Evolutionary conservation across 2,888 invertebrate genomes (phyloP), one percentile per base, ranked within the genome.

Genomic region (Rhingia rostrata): DNA sequence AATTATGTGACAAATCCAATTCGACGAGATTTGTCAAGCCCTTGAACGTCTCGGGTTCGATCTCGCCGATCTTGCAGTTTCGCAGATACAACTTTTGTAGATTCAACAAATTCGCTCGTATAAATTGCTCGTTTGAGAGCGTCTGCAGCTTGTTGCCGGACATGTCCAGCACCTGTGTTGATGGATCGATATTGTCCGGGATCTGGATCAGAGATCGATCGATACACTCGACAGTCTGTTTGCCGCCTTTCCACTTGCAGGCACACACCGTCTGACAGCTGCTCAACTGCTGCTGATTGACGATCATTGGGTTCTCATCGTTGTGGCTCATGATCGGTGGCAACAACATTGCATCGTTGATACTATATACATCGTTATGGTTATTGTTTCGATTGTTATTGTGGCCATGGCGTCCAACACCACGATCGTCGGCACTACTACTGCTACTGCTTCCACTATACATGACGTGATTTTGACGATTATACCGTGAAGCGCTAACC

Each of bases 171-270:
- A 98, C 97, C 93, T 98, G 98, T 41, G 97, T 97, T 88, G 95
- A 96, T 49, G 96, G 94, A 91, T 97, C 97, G 87, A 97, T 95
- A 89, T 95, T 95, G 88, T 96, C 95, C 56, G 98, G 98, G 87
- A 98, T 95, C 72, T 95, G 95, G 89, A 96, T 96, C 87, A 98
- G 93, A 79, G 94, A 94, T 79, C 95, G 95, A 91, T 96, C 95
- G 89, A 95, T 94, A 92, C 98, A 98, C 92, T 97, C 97, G 82
- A 97, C 97, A 63, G 97, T 97, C 91, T 97, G 96, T 92, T 98
- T 98, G 87, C 97, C 97, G 88, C 96, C 95, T 92, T 97, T 97
- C 98, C 98, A 98, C 92, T 97, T 97, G 92, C 98, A 98, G 88
- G 94, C 94, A 92, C 98, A 98, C 88, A 95, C 94, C 51, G 93